A percentile compares a stretch with the other conserved stretches of the same genome.
phyloP scores from a whole-genome alignment of 1,140 invertebrate species.

The Diorhabda elongata region DNA sequence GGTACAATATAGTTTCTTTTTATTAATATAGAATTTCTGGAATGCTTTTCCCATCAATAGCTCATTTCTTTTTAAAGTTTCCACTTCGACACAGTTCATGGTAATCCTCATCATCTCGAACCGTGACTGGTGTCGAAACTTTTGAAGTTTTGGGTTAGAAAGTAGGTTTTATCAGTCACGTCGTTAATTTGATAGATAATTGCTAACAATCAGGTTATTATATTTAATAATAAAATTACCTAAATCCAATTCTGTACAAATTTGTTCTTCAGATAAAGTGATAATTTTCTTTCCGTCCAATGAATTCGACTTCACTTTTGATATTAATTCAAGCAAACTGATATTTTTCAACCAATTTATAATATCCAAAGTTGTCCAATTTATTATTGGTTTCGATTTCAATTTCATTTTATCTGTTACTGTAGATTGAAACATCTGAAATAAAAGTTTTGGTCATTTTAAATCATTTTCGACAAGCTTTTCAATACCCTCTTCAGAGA shows the following conservation, averaged over 20 bases:
- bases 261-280: slow-evolving; percentile 51
- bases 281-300: slow-evolving; percentile 60
- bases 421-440: slow-evolving; percentile 43
- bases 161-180: too few species aligned
- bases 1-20: too few species aligned
- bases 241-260: slow-evolving; percentile 53
- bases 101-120: too few species aligned
- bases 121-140: too few species aligned
- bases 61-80: too few species aligned
- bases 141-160: too few species aligned
- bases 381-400: slow-evolving; percentile 39
- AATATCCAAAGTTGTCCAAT: slow-evolving; percentile 61
- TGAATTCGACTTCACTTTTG: slow-evolving; percentile 49
- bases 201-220: too few species aligned
- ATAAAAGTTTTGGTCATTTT: slow-evolving; percentile 13
- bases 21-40: too few species aligned
- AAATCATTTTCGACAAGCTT: background rate
- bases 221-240: slow-evolving; percentile 42
- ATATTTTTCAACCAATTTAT: slow-evolving; percentile 60
- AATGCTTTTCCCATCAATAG: too few species aligned
- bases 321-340: slow-evolving; percentile 51
- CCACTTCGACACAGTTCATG: too few species aligned
- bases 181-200: too few species aligned
- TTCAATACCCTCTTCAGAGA: too few species aligned
- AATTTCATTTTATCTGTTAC: slow-evolving; percentile 41